Conservation (phyloP, 1,140 invertebrate species). For the Solen grandis region DNA sequence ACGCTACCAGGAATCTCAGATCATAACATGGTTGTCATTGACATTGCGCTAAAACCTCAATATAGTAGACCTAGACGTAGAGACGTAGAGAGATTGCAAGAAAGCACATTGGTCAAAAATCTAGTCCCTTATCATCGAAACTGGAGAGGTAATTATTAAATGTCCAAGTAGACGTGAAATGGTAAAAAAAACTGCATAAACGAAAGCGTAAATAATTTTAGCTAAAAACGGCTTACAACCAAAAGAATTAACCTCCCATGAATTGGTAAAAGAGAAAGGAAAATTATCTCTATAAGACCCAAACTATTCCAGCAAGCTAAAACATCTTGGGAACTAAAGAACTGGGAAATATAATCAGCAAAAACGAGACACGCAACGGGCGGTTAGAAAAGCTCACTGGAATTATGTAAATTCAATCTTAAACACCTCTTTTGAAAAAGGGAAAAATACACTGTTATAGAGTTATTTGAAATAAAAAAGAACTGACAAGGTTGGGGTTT, state of each 20-base stretch:
- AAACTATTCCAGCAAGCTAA: slow-evolving; percentile 31
- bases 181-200: no score
- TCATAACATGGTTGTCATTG: slow-evolving; percentile 41
- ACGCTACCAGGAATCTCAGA: slow-evolving; percentile 43
- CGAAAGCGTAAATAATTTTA: background rate
- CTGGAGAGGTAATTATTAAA: no score
- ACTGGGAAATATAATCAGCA: background rate
- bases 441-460: slow-evolving; percentile 27
- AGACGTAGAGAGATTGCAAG: no score
- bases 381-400: slow-evolving; percentile 37
- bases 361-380: slow-evolving; percentile 34
- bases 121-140: no score
- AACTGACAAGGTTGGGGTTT: slow-evolving; percentile 44
- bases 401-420: slow-evolving; percentile 31
- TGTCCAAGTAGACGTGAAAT: no score
- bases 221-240: slow-evolving; percentile 9
- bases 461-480: slow-evolving; percentile 29
- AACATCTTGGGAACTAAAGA: background rate
- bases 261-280: slow-evolving; percentile 12
- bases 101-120: no score
- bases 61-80: no score
- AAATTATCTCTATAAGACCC: slow-evolving; percentile 2
- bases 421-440: slow-evolving; percentile 20
- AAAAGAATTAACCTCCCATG: slow-evolving; percentile 27
- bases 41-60: slow-evolving; percentile 25